A percentile compares a stretch with the other conserved stretches of the same genome.
These are phyloP conservation scores for Flexamia atlantica DNA, from an alignment of 2,888 invertebrate genomes.

Conservation along the genomic window DNA sequence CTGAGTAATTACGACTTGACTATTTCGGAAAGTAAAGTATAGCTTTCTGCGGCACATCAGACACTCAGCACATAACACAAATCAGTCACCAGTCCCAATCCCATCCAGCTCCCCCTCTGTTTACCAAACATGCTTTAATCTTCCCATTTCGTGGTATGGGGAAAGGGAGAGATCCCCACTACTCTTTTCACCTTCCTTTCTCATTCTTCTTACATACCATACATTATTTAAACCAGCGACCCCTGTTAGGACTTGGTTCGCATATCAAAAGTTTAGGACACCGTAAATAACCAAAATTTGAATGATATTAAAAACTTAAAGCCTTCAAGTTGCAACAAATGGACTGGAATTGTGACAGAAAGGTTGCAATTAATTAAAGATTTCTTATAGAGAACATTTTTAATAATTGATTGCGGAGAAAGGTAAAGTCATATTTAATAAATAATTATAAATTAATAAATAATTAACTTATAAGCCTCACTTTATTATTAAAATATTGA, in stretches of 20 bases:
- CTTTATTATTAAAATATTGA: no score
- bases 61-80: background rate
- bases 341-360: no score
- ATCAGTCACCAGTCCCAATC: background rate
- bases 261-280: background rate
- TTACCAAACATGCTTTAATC: slow-evolving; percentile 15
- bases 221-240: background rate
- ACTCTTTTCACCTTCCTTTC: background rate
- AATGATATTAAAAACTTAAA: no score
- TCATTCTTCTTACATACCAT: background rate
- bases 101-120: background rate
- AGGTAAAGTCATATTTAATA: no score
- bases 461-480: no score
- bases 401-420: no score
- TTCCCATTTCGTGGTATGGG: background rate
- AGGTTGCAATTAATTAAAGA: no score
- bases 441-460: no score
- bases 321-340: no score
- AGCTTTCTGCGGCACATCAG: background rate
- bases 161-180: background rate
- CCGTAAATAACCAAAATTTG: slow-evolving; percentile 1
- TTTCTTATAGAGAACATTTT: no score
- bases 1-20: no score
- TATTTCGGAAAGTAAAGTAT: background rate
- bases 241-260: background rate